A percentile compares a stretch with the other conserved stretches of the same genome.
These are phyloP conservation scores for Rhineura floridana DNA, from an alignment of 2,113 vertebrate species.

Conservation along the genomic window DNA sequence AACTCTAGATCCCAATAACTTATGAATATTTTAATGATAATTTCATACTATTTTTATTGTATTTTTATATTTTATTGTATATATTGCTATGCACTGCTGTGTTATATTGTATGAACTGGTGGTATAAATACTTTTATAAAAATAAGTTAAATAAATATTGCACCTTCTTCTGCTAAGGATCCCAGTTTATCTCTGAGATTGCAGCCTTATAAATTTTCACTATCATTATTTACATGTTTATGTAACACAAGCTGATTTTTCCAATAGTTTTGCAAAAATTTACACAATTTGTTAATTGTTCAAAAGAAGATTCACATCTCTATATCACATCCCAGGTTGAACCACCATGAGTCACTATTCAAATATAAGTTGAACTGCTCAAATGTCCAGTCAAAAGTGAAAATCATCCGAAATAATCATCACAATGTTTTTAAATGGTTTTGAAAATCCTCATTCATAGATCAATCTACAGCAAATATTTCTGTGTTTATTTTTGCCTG, in stretches of 20 bases:
- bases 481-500: slow-evolving; percentile 37
- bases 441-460: not conserved
- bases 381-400: not conserved
- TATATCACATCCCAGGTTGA: not conserved
- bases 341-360: not conserved
- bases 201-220: slow-evolving; percentile 5
- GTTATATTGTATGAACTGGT: no score
- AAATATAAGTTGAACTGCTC: not conserved
- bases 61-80: no score
- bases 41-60: no score
- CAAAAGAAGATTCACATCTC: not conserved
- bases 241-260: not conserved
- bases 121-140: no score
- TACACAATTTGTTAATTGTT: not conserved
- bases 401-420: not conserved
- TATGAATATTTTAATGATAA: not conserved
- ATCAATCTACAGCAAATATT: slow-evolving; percentile 11
- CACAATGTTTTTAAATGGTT: not conserved
- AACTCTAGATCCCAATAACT: not conserved
- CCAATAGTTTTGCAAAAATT: not conserved
- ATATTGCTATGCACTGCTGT: no score
- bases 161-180: slow-evolving; percentile 1
- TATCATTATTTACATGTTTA: not conserved
- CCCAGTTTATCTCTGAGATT: slow-evolving; percentile 9
- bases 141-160: no score